Evolutionary conservation across 2,113 vertebrate genomes (phyloP).

Genomic region (Promerops cafer): DNA sequence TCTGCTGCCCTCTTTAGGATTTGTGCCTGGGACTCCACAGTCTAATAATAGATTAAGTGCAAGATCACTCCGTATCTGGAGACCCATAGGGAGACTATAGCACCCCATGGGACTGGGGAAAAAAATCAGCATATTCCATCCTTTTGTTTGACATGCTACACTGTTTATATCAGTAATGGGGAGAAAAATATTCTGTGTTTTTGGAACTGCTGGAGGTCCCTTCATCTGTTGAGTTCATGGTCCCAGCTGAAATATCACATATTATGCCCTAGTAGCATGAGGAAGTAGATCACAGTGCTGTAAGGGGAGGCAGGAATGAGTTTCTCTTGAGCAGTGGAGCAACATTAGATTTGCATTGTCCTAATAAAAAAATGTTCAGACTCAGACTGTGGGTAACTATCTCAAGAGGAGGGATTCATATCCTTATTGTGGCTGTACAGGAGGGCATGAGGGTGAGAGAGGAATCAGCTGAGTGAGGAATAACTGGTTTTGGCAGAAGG

Average conservation of each 20-base stretch:
- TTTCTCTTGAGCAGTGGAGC: not conserved
- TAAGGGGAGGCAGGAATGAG: not conserved
- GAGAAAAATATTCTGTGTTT: not conserved
- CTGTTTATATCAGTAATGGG: not conserved
- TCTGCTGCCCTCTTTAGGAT: slow-evolving; percentile 45
- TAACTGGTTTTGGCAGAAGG: not conserved
- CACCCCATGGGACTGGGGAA: not conserved
- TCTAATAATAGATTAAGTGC: not conserved
- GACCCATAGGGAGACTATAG: not conserved
- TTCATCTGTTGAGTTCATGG: not conserved
- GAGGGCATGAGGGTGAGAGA: not conserved
- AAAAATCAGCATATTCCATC: not conserved
- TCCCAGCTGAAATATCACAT: not conserved
- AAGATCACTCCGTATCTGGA: not conserved
- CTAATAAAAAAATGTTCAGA: not conserved
- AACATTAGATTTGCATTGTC: not conserved
- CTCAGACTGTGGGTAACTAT: not conserved
- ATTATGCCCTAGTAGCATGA: not conserved
- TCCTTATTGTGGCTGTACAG: not conserved
- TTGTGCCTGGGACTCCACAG: not conserved
- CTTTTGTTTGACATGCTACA: not conserved
- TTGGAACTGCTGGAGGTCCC: not conserved
- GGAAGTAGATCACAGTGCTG: not conserved
- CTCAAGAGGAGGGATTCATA: not conserved
- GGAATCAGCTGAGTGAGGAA: not conserved